A percentile compares a stretch with the other conserved stretches of the same genome.
phyloP scores from a whole-genome alignment of 2,888 invertebrate species.

The Tipula unca region DNA sequence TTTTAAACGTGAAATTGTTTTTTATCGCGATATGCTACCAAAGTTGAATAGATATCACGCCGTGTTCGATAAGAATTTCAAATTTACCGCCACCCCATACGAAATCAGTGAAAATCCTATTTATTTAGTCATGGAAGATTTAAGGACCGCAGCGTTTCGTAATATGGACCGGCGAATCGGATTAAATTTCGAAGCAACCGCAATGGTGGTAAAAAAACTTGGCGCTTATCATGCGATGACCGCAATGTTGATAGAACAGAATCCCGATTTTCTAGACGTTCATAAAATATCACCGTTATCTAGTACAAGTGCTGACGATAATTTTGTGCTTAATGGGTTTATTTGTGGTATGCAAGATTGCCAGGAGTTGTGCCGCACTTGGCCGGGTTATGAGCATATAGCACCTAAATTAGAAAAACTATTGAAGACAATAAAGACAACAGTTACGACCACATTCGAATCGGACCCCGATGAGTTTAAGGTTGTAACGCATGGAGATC shows the following conservation, averaged over 20 bases:
- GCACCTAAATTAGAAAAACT: neutral
- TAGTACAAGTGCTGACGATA: neutral
- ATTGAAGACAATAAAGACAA: neutral
- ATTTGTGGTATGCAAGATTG: neutral
- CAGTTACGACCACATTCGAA: neutral
- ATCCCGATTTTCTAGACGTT: neutral
- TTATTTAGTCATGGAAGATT: neutral
- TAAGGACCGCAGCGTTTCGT: neutral
- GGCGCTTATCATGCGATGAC: neutral
- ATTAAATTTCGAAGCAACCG: neutral
- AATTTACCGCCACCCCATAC: neutral
- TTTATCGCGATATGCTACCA: neutral
- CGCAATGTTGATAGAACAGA: neutral
- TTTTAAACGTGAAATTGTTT: neutral
- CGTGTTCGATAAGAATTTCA: neutral
- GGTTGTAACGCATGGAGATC: constrained; percentile 36
- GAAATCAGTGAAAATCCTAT: neutral
- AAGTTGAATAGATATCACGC: neutral
- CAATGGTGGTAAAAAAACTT: neutral
- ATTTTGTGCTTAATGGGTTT: neutral
- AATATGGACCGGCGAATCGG: neutral
- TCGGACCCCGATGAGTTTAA: neutral
- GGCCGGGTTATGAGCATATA: neutral
- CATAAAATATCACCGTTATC: neutral
- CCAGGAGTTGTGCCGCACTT: neutral